Base-by-base conservation (phyloP, 2,797 vertebrate genomes). In the Coilia nasus region DNA sequence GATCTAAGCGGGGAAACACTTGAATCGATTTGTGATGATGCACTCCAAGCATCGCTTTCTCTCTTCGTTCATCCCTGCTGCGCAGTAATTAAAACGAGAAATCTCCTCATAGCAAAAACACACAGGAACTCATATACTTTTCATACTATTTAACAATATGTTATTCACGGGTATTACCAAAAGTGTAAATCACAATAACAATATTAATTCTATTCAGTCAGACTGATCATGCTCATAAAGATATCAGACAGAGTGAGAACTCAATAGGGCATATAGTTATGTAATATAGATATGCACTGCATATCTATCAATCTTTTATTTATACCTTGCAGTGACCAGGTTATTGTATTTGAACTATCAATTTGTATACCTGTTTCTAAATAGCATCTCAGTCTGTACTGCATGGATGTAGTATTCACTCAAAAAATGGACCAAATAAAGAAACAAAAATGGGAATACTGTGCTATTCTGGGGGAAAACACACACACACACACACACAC, bases 21-120 rank as follows among this genome's bases (percentile, higher is more conserved):
- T 44, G 71, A 78, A 78, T 78, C 71, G 71, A 44, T 78, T 78
- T 78, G 71, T 78, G 21, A 6, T 10, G 35, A 44, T 78, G 71
- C 71, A 44, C 14, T 41, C 28, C 19, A 21, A 78, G 31, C 19
- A 35, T 19, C 7, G 50, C 2, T 19, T 44, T 44, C 71, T 19
- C 17, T 21, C 35, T 44, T 14, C 4, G 17, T 2, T 0, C 6
- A 44, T 78, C 71, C 71, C 71, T 44, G 15, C 71, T 78, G 71
- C 31, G 71, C 71, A n/a, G 19, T 78, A 78, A 78, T 78, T 41
- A 78, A 2, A 78, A 17, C 35, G 12, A 78, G 31, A 14, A 21
- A 41, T 78, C 71, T 78, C 35, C 6, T 21, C 7, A 78, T 41
- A 25, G 71, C 71, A 21, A 44, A 78, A 21, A 44, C 71, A 44